A percentile compares a stretch with the other conserved stretches of the same genome.
Evolutionary conservation across 1,140 invertebrate genomes (phyloP).

Genomic region (Drosophila obscura): DNA sequence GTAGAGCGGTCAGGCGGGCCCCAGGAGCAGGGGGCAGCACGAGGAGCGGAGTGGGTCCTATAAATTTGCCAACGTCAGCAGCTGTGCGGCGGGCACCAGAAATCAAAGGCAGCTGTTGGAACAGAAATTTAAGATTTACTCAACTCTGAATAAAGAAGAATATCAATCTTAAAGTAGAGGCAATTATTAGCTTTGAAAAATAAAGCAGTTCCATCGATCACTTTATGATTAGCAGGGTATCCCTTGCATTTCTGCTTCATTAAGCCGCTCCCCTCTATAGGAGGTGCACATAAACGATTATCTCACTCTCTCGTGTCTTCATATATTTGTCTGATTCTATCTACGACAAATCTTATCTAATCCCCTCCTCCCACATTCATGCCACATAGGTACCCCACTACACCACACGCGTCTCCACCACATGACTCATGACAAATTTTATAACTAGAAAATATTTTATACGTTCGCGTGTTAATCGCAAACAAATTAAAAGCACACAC

Average conservation of each 20-base stretch:
- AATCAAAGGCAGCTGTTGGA: background rate
- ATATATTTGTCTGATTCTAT: background rate
- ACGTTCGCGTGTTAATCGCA: constrained; percentile 72
- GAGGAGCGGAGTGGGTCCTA: constrained; percentile 6
- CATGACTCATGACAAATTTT: constrained; percentile 32
- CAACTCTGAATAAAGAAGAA: constrained; percentile 20
- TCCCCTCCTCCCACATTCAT: background rate
- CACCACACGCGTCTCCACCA: background rate
- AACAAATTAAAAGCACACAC: constrained; percentile 69
- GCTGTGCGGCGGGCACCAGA: constrained; percentile 13
- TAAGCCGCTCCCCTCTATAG: too few relatives aligned
- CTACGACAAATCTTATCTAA: constrained; percentile 28
- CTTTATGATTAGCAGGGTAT: too few relatives aligned
- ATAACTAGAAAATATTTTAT: constrained; percentile 47
- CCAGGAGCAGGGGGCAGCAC: constrained; percentile 19
- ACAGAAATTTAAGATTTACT: constrained; percentile 39
- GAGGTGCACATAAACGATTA: too few relatives aligned
- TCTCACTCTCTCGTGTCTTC: too few relatives aligned
- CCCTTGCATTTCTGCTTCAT: too few relatives aligned
- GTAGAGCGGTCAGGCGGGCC: constrained; percentile 60
- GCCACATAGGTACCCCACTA: too few relatives aligned
- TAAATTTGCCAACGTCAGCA: constrained; percentile 49
- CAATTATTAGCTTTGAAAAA: background rate
- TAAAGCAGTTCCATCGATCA: background rate
- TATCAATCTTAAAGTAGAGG: too few relatives aligned